Percentiles rank a stretch among this genome's conserved stretches.
Conservation (phyloP, 2,113 vertebrate genomes). For the Daphoenositta chrysoptera region DNA sequence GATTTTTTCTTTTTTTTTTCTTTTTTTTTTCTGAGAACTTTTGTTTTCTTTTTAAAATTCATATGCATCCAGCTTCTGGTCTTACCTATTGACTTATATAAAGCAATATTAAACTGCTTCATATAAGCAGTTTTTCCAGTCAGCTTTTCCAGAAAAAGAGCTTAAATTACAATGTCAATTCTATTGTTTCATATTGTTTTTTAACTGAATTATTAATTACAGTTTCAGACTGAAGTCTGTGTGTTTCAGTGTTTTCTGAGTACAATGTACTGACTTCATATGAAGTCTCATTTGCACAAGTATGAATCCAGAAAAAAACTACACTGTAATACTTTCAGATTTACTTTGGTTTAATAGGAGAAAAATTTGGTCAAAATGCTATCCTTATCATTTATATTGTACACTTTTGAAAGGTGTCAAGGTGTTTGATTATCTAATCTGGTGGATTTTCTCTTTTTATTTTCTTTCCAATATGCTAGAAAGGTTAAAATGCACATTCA, state of each 20-base stretch:
- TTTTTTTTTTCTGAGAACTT: neutral
- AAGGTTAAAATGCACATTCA: slow-evolving; percentile 89
- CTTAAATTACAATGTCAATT: neutral
- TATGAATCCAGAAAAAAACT: neutral
- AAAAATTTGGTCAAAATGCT: neutral
- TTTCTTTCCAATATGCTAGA: slow-evolving; percentile 64
- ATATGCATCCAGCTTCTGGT: neutral
- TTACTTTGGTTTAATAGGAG: neutral
- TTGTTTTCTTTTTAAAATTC: neutral
- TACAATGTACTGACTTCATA: neutral
- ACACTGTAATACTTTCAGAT: neutral
- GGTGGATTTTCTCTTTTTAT: neutral
- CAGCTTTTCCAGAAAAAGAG: neutral
- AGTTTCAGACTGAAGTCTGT: neutral
- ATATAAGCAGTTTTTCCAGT: neutral
- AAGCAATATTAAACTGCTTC: neutral
- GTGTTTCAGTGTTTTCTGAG: neutral
- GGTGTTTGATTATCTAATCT: neutral
- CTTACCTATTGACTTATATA: neutral
- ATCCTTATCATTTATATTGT: neutral
- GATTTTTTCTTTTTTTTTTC: too few relatives aligned
- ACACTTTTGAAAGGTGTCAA: neutral
- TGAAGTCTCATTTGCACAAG: neutral
- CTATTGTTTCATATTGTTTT: neutral
- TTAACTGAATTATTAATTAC: neutral